Base-by-base conservation (phyloP, 2,797 vertebrate genomes). In the Helarctos malayanus region DNA sequence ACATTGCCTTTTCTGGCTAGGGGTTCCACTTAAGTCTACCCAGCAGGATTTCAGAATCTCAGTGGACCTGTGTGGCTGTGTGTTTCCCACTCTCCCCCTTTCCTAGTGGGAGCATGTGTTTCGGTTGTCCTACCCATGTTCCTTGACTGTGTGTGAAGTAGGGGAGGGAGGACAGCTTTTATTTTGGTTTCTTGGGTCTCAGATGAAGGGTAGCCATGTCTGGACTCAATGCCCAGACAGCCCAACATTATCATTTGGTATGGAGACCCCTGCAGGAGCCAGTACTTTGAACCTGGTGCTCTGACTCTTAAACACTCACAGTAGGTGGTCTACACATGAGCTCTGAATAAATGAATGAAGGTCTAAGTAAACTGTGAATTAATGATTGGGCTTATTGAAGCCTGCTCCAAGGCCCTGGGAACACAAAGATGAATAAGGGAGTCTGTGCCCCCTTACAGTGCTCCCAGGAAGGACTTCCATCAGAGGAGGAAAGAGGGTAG, bases 51-150 rank as follows among this genome's bases (percentile, higher is more conserved):
- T 84, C 63, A 68, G 89, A 85, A 61, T 54, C 41, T 38, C 49
- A 56, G 1, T 12, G 19, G 15, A 27, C 45, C 32, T 1, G 0
- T 5, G 7, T 52, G 23, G 9, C 4, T 7, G 2, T 1, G 29
- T 19, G 10, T 56, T 61, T 78, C 32, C 56, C 35, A 23, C 23
- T 23, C 4, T 65, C 8, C 35, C 32, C 10, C 2, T 59, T 35
- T 80, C 82, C 29, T 38, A 10, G 10, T 2, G 23, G 21, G 23
- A 29, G 19, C 27, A 9, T 3, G 10, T 14, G 3, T 38, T 81
- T n/a, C 23, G 18, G 35, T 63, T 59, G 3, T 16, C 18, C 23
- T 14, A 56, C 27, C 2, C 27, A 21, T n/a, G 23, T 25, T 63
- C 25, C 73, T 73, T 4, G 15, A 15, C 18, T 49, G 7, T 71